A percentile compares a stretch with the other conserved stretches of the same genome.
Conservation (phyloP, 2,797 vertebrate genomes). For the Agapornis canus region DNA sequence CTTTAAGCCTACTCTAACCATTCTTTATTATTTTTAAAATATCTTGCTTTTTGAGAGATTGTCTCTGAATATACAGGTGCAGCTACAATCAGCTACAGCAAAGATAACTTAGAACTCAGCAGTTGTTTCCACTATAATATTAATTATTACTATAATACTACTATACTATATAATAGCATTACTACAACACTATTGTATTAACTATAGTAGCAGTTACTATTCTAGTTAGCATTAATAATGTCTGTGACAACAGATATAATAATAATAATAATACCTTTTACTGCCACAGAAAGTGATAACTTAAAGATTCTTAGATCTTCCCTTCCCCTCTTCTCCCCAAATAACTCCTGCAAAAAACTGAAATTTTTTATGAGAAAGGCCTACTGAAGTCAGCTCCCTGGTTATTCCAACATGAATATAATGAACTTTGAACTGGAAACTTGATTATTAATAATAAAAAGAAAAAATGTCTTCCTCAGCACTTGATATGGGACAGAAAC, state of each 20-base stretch:
- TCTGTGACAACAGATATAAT: background rate
- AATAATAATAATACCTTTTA: background rate
- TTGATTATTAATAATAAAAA: background rate
- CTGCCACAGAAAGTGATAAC: background rate
- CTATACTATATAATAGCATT: background rate
- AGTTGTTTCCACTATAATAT: background rate
- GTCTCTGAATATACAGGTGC: background rate
- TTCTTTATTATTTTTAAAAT: background rate
- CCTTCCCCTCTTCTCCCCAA: background rate
- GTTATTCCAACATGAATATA: background rate
- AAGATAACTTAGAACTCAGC: background rate
- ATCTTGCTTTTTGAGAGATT: background rate
- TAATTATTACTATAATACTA: background rate
- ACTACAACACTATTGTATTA: background rate
- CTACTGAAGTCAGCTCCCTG: background rate
- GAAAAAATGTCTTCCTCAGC: background rate
- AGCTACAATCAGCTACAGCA: background rate
- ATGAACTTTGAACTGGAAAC: background rate
- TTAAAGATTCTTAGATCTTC: background rate
- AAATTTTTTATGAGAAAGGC: background rate
- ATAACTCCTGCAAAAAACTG: background rate
- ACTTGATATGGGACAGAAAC: background rate
- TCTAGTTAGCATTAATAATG: constrained; percentile 14
- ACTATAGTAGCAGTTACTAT: background rate
- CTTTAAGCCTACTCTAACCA: background rate